phyloP scores from a whole-genome alignment of 2,797 vertebrate genomes.

The Acanthopagrus latus region DNA sequence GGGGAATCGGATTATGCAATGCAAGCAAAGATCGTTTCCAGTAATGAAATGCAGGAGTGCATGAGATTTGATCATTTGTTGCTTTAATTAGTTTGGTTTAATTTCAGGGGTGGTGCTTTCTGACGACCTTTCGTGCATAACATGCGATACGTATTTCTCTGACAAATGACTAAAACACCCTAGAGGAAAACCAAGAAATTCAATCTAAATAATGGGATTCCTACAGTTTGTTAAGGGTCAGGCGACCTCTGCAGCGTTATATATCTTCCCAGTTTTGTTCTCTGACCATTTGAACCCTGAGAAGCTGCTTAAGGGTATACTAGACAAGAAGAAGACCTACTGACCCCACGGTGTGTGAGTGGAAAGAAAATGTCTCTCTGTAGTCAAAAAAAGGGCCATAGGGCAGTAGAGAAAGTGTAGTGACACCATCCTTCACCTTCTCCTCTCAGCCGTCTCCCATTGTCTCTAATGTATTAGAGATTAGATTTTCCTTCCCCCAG shows the following conservation, averaged over 20 bases:
- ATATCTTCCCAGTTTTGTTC: conserved; percentile 15
- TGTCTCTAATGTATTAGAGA: conserved; percentile 48
- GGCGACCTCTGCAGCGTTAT: conserved; percentile 21
- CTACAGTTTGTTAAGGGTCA: conserved; percentile 29
- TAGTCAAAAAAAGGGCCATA: conserved; percentile 45
- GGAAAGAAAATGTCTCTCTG: conserved; percentile 53
- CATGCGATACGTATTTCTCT: background rate
- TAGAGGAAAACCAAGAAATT: conserved; percentile 15
- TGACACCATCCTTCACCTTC: conserved; percentile 45
- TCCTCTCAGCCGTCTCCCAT: conserved; percentile 47
- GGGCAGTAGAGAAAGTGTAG: conserved; percentile 48
- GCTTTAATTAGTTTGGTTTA: conserved; percentile 19
- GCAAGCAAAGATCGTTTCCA: conserved; percentile 5
- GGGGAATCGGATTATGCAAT: conserved; percentile 11
- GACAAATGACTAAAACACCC: conserved; percentile 12
- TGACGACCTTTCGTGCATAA: conserved; percentile 1
- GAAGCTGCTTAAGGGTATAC: conserved; percentile 55
- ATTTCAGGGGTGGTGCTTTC: background rate
- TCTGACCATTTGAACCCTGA: conserved; percentile 40
- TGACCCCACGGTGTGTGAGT: conserved; percentile 57
- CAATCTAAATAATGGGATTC: conserved; percentile 37
- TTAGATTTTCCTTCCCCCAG: conserved; percentile 27
- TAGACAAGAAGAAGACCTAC: conserved; percentile 51
- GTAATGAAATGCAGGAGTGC: background rate
- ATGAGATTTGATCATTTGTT: conserved; percentile 3